Evolutionary conservation across 2,113 vertebrate species (phyloP), one percentile per base, ranked within the genome.

Genomic region (Nannospalax galili): DNA sequence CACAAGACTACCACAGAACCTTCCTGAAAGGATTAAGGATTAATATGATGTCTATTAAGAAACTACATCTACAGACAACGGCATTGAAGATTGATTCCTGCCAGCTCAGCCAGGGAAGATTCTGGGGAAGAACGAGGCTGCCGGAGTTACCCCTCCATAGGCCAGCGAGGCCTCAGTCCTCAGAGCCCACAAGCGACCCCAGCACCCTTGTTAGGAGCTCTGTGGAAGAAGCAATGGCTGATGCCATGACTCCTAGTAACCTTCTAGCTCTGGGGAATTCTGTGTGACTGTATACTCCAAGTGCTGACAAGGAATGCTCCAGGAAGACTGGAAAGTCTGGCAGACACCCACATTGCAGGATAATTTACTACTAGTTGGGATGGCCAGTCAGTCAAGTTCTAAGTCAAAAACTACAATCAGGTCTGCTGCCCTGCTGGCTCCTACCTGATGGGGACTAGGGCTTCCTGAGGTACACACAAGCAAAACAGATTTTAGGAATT

Each of bases 111-210:
- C 6, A 17, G 15, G 22, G 67, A 62, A 73, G 60, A 37, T 28
- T n/a, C 32, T 0, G 9, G 1, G 20, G n/a, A 67, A 67, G 45
- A 62, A 7, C 8, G 7, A 72, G 78, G 79, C 32, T 32, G 28
- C 72, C 20, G 12, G 69, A 81, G 35, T 26, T 32, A 42, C 26
- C 32, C 35, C 20, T 4, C 5, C 35, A 37, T 45, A 10, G 4
- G 24, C 1, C 64, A 26, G 26, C 4, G 2, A 82, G 48, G 8
- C 26, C 60, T 19, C 6, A 9, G 5, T 3, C 14, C 28, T 10
- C 1, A 7, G 19, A 7, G 3, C 35, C 62, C 26, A 4, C 22
- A 35, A 64, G 40, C 0, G 2, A 48, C 14, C 0, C 26, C 3
- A 14, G 62, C 35, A 28, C 40, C 40, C 22, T 42, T 30, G 0